Conservation (phyloP, 2,888 invertebrate species). For the Catocala nupta region DNA sequence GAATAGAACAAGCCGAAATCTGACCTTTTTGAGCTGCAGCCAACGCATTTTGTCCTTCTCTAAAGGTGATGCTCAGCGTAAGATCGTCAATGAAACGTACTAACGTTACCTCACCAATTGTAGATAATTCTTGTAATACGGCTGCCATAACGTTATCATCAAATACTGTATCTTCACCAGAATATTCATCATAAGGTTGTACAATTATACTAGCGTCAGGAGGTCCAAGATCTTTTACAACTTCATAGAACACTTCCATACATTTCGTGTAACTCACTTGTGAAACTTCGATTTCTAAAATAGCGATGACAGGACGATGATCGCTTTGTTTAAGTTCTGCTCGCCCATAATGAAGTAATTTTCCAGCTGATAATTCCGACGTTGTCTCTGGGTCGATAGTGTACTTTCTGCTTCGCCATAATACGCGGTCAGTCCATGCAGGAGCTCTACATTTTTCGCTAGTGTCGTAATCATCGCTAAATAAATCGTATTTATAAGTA, state of each 20-base stretch:
- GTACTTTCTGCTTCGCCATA: conserved; percentile 95
- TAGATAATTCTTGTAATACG: conserved; percentile 93
- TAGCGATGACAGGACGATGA: conserved; percentile 97
- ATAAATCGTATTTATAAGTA: conserved; percentile 99
- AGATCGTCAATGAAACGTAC: conserved; percentile 94
- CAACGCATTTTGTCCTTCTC: conserved; percentile 95
- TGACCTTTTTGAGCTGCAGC: conserved; percentile 88
- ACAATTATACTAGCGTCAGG: conserved; percentile 98
- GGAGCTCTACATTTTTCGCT: conserved; percentile 99
- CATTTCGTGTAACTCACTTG: conserved; percentile 93
- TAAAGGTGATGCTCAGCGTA: conserved; percentile 96
- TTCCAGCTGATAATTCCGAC: conserved; percentile 92
- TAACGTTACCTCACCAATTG: conserved; percentile 95
- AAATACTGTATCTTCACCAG: conserved; percentile 88
- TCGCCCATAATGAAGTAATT: conserved; percentile 95
- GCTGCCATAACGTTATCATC: conserved; percentile 94
- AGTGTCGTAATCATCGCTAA: conserved; percentile 99
- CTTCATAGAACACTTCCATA: conserved; percentile 93
- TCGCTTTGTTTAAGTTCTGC: conserved; percentile 99
- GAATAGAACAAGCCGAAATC: conserved; percentile 89
- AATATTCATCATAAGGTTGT: conserved; percentile 72
- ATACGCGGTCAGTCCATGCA: conserved; percentile 99
- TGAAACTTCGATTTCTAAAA: conserved; percentile 95
- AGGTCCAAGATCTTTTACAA: conserved; percentile 95
- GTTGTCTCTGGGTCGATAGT: conserved; percentile 89